Evolutionary conservation across 2,113 vertebrate genomes (phyloP).

Genomic region (Arenaria interpres): DNA sequence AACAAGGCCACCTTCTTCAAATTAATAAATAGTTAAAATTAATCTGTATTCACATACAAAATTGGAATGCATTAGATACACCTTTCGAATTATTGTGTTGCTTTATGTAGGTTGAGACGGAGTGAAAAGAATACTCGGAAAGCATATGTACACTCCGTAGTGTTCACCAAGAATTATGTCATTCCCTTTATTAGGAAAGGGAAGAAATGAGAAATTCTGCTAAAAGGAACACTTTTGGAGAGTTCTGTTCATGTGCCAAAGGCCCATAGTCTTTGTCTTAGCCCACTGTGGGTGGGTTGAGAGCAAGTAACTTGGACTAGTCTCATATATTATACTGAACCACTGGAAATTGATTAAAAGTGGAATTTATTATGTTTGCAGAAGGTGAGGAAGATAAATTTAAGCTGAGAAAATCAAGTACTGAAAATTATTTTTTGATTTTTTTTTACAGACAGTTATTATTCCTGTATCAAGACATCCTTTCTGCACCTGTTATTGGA

Average conservation of each 20-base stretch:
- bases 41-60: not conserved
- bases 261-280: not conserved
- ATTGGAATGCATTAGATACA: not conserved
- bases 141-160: not conserved
- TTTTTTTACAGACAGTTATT: constrained; percentile 78
- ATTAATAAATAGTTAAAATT: not conserved
- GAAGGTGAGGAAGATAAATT: not conserved
- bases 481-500: constrained; percentile 83
- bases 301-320: not conserved
- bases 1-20: not conserved
- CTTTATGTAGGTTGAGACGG: not conserved
- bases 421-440: not conserved
- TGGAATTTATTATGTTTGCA: not conserved
- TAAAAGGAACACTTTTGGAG: not conserved
- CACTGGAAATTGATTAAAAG: not conserved
- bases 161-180: not conserved
- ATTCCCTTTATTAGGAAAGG: not conserved
- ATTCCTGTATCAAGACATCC: constrained; percentile 77
- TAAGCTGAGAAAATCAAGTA: not conserved
- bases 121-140: not conserved
- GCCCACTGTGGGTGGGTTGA: not conserved
- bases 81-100: not conserved
- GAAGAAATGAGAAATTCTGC: not conserved
- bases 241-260: not conserved
- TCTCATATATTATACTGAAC: not conserved